Evolutionary conservation across 2,797 vertebrate genomes (phyloP).

Genomic region (Amblyopsis hoosieri): DNA sequence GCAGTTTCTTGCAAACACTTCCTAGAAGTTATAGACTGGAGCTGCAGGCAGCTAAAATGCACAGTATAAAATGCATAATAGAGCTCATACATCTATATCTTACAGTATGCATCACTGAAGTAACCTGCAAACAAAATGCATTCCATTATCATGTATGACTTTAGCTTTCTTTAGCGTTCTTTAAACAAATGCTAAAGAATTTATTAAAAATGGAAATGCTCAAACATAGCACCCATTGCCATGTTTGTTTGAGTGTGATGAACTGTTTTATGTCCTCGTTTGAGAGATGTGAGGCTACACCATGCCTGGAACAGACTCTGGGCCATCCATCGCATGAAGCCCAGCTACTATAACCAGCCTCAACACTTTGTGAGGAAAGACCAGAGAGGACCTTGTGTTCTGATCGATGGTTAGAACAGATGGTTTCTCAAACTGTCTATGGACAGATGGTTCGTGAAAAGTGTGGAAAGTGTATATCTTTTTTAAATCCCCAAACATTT

Average conservation of each 20-base stretch:
- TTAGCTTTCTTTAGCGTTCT: too few relatives aligned
- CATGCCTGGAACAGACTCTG: slow-evolving; percentile 40
- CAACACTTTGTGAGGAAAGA: slow-evolving; percentile 33
- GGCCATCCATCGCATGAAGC: slow-evolving; percentile 45
- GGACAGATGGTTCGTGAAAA: slow-evolving; percentile 23
- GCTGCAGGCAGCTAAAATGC: background rate
- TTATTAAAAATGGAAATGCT: too few relatives aligned
- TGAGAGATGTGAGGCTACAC: slow-evolving; percentile 35
- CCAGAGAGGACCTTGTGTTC: slow-evolving; percentile 36
- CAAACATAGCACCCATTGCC: background rate
- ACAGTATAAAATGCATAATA: too few relatives aligned
- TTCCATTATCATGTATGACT: too few relatives aligned
- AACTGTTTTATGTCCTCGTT: slow-evolving; percentile 35
- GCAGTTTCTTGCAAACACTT: slow-evolving; percentile 1
- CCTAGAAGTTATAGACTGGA: background rate
- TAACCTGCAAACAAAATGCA: too few relatives aligned
- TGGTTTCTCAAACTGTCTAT: too few relatives aligned
- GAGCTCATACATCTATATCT: too few relatives aligned
- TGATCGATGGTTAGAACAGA: background rate
- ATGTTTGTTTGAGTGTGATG: background rate
- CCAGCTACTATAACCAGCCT: slow-evolving; percentile 29
- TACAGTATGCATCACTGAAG: too few relatives aligned
- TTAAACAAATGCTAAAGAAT: too few relatives aligned
- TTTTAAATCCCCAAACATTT: background rate
- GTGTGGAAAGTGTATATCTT: slow-evolving; percentile 19